Evolutionary conservation across 2,888 invertebrate species (phyloP).

Genomic region (Euzetes globulus): DNA sequence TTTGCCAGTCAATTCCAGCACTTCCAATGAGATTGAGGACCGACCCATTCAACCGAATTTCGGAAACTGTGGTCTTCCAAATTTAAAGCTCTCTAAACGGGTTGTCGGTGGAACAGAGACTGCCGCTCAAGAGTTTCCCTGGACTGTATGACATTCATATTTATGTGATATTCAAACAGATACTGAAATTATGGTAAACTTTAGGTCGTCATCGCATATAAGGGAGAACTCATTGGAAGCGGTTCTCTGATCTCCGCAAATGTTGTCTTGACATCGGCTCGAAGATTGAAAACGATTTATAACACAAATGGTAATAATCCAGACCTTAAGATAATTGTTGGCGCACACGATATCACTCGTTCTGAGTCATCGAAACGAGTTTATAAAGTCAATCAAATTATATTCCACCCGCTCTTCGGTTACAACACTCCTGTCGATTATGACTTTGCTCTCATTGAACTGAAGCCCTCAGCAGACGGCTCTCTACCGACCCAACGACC

Average conservation of each 20-base stretch:
- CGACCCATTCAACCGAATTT: conserved; percentile 26
- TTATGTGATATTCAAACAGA: not conserved
- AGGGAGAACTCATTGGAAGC: conserved; percentile 18
- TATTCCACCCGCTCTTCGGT: conserved; percentile 14
- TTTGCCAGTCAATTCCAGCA: not conserved
- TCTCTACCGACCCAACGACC: conserved; percentile 9
- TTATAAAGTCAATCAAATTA: conserved; percentile 1
- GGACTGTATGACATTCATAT: conserved; percentile 14
- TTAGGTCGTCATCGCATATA: conserved; percentile 21
- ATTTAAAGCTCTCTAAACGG: not conserved
- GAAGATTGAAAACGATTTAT: not conserved
- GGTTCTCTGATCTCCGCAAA: conserved; percentile 22
- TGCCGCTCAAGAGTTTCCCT: conserved; percentile 23
- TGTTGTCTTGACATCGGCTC: conserved; percentile 25
- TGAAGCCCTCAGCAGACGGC: not conserved
- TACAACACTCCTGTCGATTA: not conserved
- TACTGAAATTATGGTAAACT: not conserved
- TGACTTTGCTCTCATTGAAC: conserved; percentile 26
- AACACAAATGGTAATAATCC: not conserved
- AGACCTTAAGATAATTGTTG: conserved; percentile 12
- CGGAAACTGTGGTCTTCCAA: conserved; percentile 20
- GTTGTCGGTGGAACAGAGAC: conserved; percentile 30
- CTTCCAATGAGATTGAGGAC: not conserved
- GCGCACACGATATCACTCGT: conserved; percentile 21
- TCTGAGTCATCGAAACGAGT: not conserved